A percentile compares a stretch with the other conserved stretches of the same genome.
Evolutionary conservation across 1,140 invertebrate genomes (phyloP).

Genomic region (Brachionus rubens): DNA sequence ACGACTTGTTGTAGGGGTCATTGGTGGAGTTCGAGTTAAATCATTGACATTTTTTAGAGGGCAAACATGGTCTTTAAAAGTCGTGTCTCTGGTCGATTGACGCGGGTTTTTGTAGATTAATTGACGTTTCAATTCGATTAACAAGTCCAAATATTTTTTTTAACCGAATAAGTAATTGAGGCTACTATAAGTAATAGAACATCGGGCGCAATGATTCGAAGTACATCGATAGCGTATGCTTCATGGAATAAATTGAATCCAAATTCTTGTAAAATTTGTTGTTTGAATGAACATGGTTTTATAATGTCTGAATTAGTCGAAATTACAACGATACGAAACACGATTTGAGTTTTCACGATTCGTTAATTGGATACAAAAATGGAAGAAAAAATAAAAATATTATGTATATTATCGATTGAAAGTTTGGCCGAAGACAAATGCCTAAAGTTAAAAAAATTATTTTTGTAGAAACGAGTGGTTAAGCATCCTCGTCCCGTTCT

Average conservation of each 20-base stretch:
- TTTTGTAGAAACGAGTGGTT: no score
- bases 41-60: constrained; percentile 24
- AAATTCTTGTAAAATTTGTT: constrained; percentile 38
- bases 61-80: constrained; percentile 33
- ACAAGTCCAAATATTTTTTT: neutral
- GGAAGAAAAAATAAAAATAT: constrained; percentile 39
- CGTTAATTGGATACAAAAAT: constrained; percentile 42
- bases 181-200: neutral
- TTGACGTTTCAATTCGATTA: neutral
- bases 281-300: neutral
- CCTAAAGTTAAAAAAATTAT: neutral
- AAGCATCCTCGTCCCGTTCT: no score
- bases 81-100: constrained; percentile 34
- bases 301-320: neutral
- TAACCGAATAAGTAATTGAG: neutral
- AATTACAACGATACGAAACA: constrained; percentile 31
- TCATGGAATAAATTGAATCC: neutral
- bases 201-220: constrained; percentile 11
- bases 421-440: constrained; percentile 1
- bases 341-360: neutral
- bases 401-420: constrained; percentile 18
- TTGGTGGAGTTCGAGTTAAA: neutral
- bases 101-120: neutral
- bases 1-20: neutral
- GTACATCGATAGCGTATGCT: neutral